A percentile compares a stretch with the other conserved stretches of the same genome.
These are phyloP conservation scores for Dromococcyx pavoninus DNA, from an alignment of 2,797 vertebrate genomes.

Conservation along the genomic window DNA sequence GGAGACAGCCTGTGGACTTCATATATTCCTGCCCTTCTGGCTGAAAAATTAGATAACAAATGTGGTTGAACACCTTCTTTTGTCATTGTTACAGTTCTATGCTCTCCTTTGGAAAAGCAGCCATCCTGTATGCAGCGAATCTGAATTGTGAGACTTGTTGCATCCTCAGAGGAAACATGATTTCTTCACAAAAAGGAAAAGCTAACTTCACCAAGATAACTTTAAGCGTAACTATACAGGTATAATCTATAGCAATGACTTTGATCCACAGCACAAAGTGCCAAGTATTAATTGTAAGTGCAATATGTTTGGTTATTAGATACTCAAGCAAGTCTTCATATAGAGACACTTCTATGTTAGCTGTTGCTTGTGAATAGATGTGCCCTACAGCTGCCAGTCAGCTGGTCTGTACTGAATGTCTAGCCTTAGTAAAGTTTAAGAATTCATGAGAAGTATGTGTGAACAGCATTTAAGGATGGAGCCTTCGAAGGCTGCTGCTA, in stretches of 20 bases:
- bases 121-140: background rate
- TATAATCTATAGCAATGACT: background rate
- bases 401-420: background rate
- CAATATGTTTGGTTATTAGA: background rate
- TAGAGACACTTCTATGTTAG: background rate
- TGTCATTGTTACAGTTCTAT: accelerated
- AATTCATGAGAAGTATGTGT: background rate
- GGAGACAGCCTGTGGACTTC: background rate
- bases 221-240: background rate
- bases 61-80: background rate
- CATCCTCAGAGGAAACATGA: background rate
- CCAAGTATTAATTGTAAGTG: background rate
- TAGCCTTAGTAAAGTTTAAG: background rate
- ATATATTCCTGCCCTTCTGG: background rate
- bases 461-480: background rate
- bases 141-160: background rate
- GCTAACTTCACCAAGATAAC: background rate
- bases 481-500: background rate
- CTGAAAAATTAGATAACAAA: background rate
- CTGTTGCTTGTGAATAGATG: accelerated
- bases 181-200: background rate
- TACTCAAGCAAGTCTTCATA: background rate
- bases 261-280: background rate
- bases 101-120: background rate
- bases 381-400: background rate